Conservation (phyloP, 2,113 vertebrate genomes). For the Deroptyus accipitrinus region DNA sequence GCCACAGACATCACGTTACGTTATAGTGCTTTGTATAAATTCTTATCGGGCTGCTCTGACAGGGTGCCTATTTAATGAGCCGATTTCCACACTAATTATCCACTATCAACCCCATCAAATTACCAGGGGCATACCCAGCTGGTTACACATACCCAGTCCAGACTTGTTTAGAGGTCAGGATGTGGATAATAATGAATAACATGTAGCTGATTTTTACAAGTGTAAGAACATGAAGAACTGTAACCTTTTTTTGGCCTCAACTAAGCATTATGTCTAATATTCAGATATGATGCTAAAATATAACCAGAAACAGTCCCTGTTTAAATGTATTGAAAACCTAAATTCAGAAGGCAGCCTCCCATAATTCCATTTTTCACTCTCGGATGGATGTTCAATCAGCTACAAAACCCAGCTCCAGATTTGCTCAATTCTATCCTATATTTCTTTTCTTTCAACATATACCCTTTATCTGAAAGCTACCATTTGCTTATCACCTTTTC, state of each 20-base stretch:
- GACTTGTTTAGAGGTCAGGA: not conserved
- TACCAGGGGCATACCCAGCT: not conserved
- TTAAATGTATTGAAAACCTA: not conserved
- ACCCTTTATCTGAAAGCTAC: not conserved
- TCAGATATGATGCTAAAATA: not conserved
- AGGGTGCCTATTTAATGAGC: not conserved
- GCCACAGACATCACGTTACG: not conserved
- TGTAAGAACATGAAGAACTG: not conserved
- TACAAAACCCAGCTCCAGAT: not conserved
- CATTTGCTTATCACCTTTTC: conserved; percentile 31
- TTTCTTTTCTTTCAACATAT: not conserved
- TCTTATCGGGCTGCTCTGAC: not conserved
- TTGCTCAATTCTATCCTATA: not conserved
- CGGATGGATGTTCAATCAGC: not conserved
- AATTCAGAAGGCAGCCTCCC: not conserved
- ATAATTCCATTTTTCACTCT: not conserved
- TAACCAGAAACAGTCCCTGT: not conserved
- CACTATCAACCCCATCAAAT: not conserved
- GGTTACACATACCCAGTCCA: not conserved
- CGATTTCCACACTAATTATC: not conserved
- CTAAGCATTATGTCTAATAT: not conserved
- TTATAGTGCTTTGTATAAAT: not conserved
- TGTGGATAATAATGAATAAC: not conserved
- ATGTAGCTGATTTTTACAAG: not conserved
- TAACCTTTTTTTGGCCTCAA: not conserved